Percentiles rank a stretch among this genome's conserved stretches.
These are phyloP conservation scores for Hemiscyllium ocellatum DNA, from an alignment of 2,113 vertebrate genomes.

Conservation along the genomic window DNA sequence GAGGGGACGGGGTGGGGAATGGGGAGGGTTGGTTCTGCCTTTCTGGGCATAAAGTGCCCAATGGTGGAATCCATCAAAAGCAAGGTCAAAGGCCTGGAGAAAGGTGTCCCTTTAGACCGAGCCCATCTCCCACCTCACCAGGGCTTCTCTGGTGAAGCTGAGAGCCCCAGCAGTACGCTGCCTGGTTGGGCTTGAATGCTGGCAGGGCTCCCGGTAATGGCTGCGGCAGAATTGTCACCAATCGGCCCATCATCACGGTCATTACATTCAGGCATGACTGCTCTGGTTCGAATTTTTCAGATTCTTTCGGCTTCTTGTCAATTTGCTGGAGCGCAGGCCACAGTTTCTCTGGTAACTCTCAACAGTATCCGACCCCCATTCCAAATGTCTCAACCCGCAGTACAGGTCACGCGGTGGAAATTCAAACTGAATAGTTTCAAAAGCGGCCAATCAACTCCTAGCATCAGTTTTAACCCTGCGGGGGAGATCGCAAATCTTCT, in stretches of 20 bases:
- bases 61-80: neutral
- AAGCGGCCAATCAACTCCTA: too few species aligned
- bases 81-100: too few species aligned
- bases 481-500: too few species aligned
- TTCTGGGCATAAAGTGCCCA: neutral
- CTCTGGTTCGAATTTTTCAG: neutral
- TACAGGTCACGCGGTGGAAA: neutral
- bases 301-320: neutral
- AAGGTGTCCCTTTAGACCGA: neutral
- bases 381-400: neutral
- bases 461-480: neutral
- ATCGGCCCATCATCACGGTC: too few species aligned
- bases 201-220: neutral
- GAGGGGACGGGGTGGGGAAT: too few species aligned
- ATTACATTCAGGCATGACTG: neutral
- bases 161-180: neutral
- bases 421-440: neutral
- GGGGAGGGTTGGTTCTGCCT: neutral
- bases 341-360: too few species aligned
- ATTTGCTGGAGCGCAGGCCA: neutral
- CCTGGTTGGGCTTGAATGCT: neutral
- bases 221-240: neutral
- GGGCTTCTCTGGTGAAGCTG: neutral
- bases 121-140: neutral
- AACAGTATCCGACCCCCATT: neutral